phyloP scores from a whole-genome alignment of 2,888 invertebrate species.

The Dicycla oo region DNA sequence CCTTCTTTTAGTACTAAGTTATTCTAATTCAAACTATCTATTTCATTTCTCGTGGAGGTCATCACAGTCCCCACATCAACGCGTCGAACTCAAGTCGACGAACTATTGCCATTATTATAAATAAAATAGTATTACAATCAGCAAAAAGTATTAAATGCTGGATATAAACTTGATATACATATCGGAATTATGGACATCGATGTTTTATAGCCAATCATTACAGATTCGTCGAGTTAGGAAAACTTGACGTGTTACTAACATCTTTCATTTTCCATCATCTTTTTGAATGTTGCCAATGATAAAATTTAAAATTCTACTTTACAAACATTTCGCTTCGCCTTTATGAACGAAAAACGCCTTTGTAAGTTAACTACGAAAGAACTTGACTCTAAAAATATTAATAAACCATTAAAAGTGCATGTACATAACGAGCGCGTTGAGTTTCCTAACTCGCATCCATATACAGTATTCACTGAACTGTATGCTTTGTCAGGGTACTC shows the following conservation, averaged over 20 bases:
- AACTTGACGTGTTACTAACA: not conserved
- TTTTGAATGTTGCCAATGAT: conserved; percentile 32
- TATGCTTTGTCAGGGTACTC: conserved; percentile 25
- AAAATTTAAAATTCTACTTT: not conserved
- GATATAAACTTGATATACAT: conserved; percentile 74
- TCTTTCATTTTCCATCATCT: conserved; percentile 12
- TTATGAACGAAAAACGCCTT: conserved; percentile 33
- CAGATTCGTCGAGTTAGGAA: conserved; percentile 41
- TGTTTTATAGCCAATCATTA: conserved; percentile 49
- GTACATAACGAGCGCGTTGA: conserved; percentile 17
- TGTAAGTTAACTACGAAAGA: conserved; percentile 2
- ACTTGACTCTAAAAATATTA: conserved; percentile 8
- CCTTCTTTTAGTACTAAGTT: conserved; percentile 30
- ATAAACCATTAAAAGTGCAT: conserved; percentile 1
- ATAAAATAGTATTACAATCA: conserved; percentile 67
- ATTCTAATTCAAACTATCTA: conserved; percentile 51
- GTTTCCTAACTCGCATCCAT: conserved; percentile 39
- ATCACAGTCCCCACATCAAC: conserved; percentile 25
- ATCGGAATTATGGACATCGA: conserved; percentile 69
- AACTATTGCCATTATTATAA: conserved; percentile 64
- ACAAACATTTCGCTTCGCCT: conserved; percentile 24
- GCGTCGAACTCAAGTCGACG: conserved; percentile 45
- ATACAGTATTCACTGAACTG: conserved; percentile 38
- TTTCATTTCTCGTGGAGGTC: conserved; percentile 38
- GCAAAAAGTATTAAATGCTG: conserved; percentile 61